Conservation (phyloP, 2,797 vertebrate species). For the Xenopus petersii region DNA sequence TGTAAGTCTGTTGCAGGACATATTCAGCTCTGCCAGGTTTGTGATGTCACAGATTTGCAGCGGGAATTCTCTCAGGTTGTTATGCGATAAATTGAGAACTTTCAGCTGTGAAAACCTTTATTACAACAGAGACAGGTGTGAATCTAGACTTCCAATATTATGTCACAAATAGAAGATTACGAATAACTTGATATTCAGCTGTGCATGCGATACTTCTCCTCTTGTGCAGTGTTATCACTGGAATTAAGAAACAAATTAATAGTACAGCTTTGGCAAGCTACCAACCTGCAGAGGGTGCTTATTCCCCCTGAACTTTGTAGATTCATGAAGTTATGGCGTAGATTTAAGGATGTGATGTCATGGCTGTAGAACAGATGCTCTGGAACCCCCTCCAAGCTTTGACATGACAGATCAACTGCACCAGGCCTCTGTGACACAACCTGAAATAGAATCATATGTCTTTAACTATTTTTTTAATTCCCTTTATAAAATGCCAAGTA, state of each 20-base stretch:
- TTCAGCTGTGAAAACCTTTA: constrained; percentile 91
- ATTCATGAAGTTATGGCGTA: constrained; percentile 94
- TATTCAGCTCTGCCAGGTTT: constrained; percentile 86
- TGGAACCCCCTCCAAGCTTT: constrained; percentile 88
- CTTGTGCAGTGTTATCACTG: background rate
- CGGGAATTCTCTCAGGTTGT: constrained; percentile 86
- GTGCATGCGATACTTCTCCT: background rate
- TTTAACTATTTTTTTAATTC: too few relatives aligned
- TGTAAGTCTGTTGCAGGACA: constrained; percentile 86
- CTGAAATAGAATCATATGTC: constrained; percentile 55
- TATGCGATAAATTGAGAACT: constrained; percentile 92
- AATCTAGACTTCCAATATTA: too few relatives aligned
- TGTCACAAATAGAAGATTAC: background rate
- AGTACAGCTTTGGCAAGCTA: constrained; percentile 36
- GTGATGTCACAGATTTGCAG: constrained; percentile 84
- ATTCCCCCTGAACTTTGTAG: constrained; percentile 80
- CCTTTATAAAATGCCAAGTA: too few relatives aligned
- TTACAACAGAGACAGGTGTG: constrained; percentile 38
- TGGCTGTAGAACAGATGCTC: constrained; percentile 96
- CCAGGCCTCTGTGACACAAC: constrained; percentile 90
- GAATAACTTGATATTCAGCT: background rate
- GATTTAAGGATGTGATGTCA: constrained; percentile 92
- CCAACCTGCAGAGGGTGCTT: constrained; percentile 84
- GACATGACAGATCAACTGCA: constrained; percentile 92
- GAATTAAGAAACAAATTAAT: background rate